Evolutionary conservation across 2,888 invertebrate species (phyloP), one percentile per base, ranked within the genome.

Genomic region (Cyclophora punctaria): DNA sequence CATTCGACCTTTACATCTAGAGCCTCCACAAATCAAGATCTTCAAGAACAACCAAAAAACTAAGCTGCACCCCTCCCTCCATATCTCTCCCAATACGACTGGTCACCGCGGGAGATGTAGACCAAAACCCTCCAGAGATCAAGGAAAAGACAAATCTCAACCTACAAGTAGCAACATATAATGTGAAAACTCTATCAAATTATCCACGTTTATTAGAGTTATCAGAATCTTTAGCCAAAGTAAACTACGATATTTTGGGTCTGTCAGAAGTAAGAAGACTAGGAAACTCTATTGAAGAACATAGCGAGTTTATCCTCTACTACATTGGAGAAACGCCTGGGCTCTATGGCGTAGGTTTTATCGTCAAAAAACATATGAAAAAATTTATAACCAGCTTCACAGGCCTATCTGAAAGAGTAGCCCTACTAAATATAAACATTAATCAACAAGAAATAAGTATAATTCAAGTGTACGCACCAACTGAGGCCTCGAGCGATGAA

Each of bases 351-450:
- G 57, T 68, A 1, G 66, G 66, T 0, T 70, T 68, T 42, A 40
- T 69, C 41, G 54, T 69, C 20, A 66, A 63, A 6, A 60, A 55
- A 41, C 3, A 4, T 1, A 47, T 41, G 2, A 63, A 65, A 59
- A 49, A 57, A 1, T 55, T 56, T 5, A 64, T 69, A 7, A 53
- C 55, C 43, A 59, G 57, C 34, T 65, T 43, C 49, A 49, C 35
- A 0, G 67, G 63, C 0, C 44, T 64, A 5, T 52, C 64, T 6
- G 63, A 64, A 42, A 50, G 66, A 56, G 58, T 69, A 0, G 58
- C 58, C 3, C 5, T 61, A 40, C 20, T 65, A 34, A 60, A 62
- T 7, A 5, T 59, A 45, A 50, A 44, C 40, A 7, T 57, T 7
- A 41, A 47, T 42, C 34, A 34, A 3, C 5, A 5, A 7, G 34